These are phyloP conservation scores for Coregonus ussuriensis DNA, from an alignment of 2,797 vertebrate species.

Conservation along the genomic window DNA sequence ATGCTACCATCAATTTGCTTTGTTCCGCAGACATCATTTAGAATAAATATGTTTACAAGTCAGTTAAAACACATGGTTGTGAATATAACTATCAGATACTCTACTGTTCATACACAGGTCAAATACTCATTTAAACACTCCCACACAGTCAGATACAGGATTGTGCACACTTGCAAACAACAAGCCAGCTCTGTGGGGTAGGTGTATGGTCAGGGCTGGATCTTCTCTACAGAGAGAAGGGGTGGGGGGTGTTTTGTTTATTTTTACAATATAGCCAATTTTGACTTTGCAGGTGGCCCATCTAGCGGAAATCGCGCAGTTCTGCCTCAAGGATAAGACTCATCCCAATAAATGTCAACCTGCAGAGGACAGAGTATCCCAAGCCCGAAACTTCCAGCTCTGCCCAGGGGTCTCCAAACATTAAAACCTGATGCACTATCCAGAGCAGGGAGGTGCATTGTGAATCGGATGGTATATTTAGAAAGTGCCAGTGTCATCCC, in stretches of 20 bases:
- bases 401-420: conserved; percentile 57
- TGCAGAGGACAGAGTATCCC: conserved; percentile 20
- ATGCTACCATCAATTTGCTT: background rate
- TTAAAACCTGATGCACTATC: conserved; percentile 73
- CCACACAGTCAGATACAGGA: no score
- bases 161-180: background rate
- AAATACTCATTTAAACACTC: background rate
- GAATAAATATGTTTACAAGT: background rate
- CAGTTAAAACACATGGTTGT: background rate
- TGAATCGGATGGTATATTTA: conserved; percentile 61
- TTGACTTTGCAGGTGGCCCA: no score
- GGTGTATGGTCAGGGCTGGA: conserved; percentile 6
- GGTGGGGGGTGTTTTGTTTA: conserved; percentile 31
- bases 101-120: background rate
- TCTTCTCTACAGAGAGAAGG: conserved; percentile 18
- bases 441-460: conserved; percentile 46
- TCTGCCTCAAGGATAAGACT: no score
- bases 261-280: no score
- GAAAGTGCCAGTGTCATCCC: conserved; percentile 61
- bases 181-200: conserved; percentile 1
- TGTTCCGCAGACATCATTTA: background rate
- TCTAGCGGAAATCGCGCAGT: no score
- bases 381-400: conserved; percentile 31
- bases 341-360: no score
- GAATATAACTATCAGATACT: background rate